Base-by-base conservation (phyloP, 2,888 invertebrate species). In the Galerucella pusilla region DNA sequence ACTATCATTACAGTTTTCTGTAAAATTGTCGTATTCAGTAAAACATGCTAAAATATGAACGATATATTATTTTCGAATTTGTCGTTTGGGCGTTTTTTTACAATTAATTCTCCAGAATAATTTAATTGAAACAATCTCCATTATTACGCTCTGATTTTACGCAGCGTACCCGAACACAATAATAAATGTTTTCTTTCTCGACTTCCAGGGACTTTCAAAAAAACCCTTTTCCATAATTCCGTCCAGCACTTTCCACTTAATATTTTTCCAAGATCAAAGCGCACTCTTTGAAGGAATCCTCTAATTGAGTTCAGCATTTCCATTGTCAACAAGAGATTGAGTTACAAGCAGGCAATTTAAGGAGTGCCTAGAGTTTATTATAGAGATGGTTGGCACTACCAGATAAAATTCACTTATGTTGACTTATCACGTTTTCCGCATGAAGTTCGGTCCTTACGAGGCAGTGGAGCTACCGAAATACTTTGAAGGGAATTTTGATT, bases 351-450 rank as follows among this genome's bases (percentile, higher is more conserved):
- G 79, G 78, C 80, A 81, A 81, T 82, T 81, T 81, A 74, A 75
- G 80, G 77, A 80, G 80, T 81, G 80, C 80, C 76, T 75, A 79
- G 76, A 80, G 81, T 80, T 80, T 80, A 80, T 81, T 81, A 80
- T 81, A 82, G 81, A 81, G 80, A 80, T 79, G 81, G 80, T 80
- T 78, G 81, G 82, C 82, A 80, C 80, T 65, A 46, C 46, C 77
- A 81, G 81, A 82, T 83, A 82, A 83, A 84, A 83, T 82, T 83
- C 84, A 83, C 83, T 84, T 84, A 83, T 82, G 83, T 82, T 84
- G 85, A 84, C 84, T 84, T 84, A 85, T 85, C 84, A 84, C 83
- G 84, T 84, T 83, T 84, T 83, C 82, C 83, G 81, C 81, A 80
- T 83, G 82, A 80, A 79, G 76, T 78, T 75, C 78, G 79, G 80